Evolutionary conservation across 2,113 vertebrate genomes (phyloP).

Genomic region (Menidia beryllina): DNA sequence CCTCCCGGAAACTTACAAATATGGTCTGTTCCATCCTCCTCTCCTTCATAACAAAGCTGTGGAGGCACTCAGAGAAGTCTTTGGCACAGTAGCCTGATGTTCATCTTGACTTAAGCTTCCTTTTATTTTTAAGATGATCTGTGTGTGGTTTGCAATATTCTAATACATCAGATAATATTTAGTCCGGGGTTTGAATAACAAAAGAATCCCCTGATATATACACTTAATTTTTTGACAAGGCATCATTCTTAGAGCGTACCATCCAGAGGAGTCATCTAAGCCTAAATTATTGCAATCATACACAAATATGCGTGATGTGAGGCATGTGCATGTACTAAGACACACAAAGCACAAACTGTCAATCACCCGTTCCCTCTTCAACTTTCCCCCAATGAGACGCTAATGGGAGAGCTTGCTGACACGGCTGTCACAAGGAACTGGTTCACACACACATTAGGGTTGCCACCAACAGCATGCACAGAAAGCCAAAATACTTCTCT

Average conservation of each 20-base stretch:
- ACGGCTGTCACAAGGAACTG: conserved; percentile 50
- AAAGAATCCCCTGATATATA: background rate
- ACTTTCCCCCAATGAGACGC: conserved; percentile 66
- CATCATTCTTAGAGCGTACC: conserved; percentile 20
- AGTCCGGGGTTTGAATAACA: background rate
- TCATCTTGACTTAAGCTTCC: background rate
- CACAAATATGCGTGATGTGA: conserved; percentile 19
- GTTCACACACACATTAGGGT: conserved; percentile 15
- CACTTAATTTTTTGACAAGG: background rate
- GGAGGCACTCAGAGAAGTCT: background rate
- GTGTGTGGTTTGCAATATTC: too few species aligned
- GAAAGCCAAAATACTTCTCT: conserved; percentile 52
- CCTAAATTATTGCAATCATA: conserved; percentile 23
- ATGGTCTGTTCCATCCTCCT: background rate
- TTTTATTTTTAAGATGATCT: background rate
- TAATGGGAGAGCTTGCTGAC: conserved; percentile 73
- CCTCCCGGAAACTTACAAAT: background rate
- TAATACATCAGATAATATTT: background rate
- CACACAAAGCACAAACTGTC: conserved; percentile 63
- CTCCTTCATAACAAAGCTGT: background rate
- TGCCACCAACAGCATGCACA: conserved; percentile 17
- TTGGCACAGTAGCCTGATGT: too few species aligned
- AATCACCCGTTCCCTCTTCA: conserved; percentile 62
- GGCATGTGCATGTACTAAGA: conserved; percentile 11
- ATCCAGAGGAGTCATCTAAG: conserved; percentile 21